phyloP scores from a whole-genome alignment of 2,113 vertebrate genomes.

The Aphelocoma coerulescens region DNA sequence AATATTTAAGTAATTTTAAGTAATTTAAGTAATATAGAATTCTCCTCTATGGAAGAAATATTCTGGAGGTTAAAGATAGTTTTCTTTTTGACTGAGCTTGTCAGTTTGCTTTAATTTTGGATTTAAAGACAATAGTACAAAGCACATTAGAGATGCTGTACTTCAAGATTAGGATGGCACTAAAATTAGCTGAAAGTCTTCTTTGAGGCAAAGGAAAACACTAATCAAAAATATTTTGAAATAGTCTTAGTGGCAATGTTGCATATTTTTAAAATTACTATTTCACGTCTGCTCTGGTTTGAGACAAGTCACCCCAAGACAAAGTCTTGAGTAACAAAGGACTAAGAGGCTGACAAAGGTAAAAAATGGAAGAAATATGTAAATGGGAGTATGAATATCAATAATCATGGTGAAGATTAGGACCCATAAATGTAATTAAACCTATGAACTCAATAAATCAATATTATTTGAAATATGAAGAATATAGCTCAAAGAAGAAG shows the following conservation, averaged over 20 bases:
- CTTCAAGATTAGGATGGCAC: constrained; percentile 30
- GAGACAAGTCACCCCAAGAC: too few species aligned
- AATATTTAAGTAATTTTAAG: too few species aligned
- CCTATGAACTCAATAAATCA: not conserved
- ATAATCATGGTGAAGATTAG: not conserved
- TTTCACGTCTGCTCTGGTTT: not conserved
- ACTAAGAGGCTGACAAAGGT: not conserved
- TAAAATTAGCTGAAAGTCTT: constrained; percentile 40
- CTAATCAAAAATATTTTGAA: constrained; percentile 51
- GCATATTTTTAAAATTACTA: constrained; percentile 3
- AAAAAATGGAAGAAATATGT: not conserved
- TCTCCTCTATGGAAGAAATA: not conserved
- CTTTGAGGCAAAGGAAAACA: constrained; percentile 60
- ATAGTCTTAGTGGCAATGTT: constrained; percentile 1
- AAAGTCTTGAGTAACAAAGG: not conserved
- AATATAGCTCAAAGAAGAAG: not conserved
- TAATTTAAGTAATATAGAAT: not conserved
- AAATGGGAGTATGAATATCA: not conserved
- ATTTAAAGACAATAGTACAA: constrained; percentile 49
- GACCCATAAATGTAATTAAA: not conserved
- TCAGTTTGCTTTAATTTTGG: constrained; percentile 33
- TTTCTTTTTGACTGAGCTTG: not conserved
- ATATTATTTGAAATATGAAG: not conserved
- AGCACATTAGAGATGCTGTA: not conserved
- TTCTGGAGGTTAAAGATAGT: not conserved